phyloP scores from a whole-genome alignment of 1,140 invertebrate species.

The Ceratitis capitata region DNA sequence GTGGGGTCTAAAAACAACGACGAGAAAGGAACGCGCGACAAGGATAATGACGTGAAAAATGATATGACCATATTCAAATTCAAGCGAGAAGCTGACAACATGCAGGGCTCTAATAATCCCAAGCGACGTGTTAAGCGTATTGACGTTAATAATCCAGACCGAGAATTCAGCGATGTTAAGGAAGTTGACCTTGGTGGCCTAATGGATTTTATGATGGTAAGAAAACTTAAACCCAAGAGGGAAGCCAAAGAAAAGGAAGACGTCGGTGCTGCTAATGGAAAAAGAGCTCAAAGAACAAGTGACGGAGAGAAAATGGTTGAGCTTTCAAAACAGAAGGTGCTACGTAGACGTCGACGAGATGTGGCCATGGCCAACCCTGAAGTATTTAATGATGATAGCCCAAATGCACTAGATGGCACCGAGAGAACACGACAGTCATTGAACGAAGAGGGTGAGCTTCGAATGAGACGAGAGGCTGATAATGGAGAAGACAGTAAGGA shows the following conservation, averaged over 20 bases:
- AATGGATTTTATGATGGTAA: background rate
- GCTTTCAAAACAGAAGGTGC: background rate
- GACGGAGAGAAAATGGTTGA: background rate
- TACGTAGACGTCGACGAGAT: background rate
- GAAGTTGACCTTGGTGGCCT: background rate
- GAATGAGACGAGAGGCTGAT: background rate
- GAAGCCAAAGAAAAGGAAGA: background rate
- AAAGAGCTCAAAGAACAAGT: background rate
- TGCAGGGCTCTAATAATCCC: background rate
- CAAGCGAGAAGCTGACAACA: background rate
- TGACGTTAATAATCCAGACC: background rate
- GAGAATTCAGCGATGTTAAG: background rate
- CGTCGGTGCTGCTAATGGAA: background rate
- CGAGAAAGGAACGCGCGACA: background rate
- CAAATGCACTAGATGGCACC: background rate
- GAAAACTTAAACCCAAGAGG: background rate
- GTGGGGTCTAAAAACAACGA: background rate
- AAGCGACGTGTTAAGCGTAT: background rate
- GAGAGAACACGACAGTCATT: background rate
- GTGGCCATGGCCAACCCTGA: background rate
- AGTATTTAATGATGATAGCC: background rate
- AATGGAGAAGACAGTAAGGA: background rate
- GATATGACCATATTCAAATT: background rate
- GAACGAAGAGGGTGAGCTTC: background rate
- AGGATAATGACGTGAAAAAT: background rate